Percentiles rank a stretch among this genome's conserved stretches.
Conservation (phyloP, 1,140 invertebrate species). For the Drosophila elegans region DNA sequence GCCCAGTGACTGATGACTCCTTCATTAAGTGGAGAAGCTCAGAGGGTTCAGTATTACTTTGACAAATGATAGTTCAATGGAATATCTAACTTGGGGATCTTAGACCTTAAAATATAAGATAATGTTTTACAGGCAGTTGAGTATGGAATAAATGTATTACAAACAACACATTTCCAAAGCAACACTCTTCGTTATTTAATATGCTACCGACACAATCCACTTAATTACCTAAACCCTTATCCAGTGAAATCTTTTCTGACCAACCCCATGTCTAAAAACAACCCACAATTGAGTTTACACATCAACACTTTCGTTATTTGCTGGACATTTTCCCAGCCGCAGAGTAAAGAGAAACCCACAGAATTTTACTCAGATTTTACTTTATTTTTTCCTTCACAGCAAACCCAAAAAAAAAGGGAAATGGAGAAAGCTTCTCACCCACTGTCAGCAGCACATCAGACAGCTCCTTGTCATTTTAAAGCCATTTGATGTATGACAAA, state of each 20-base stretch:
- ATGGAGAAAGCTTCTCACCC: constrained; percentile 7
- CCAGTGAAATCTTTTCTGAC: not conserved
- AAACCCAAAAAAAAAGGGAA: constrained; percentile 21
- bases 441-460: constrained; percentile 43
- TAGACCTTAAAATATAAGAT: no score
- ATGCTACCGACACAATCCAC: not conserved
- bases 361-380: constrained; percentile 6
- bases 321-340: constrained; percentile 18
- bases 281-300: constrained; percentile 28
- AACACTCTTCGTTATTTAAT: not conserved
- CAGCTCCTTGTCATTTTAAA: constrained; percentile 74
- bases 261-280: not conserved
- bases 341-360: constrained; percentile 1
- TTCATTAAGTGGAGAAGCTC: constrained; percentile 33
- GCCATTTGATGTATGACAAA: constrained; percentile 82
- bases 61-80: constrained; percentile 20
- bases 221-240: constrained; percentile 22
- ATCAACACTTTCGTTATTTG: constrained; percentile 42
- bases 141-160: not conserved
- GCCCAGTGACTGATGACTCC: constrained; percentile 27
- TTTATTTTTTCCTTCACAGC: constrained; percentile 10
- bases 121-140: not conserved
- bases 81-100: not conserved
- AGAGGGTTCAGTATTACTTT: constrained; percentile 2
- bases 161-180: not conserved